Base-by-base conservation (phyloP, 2,888 invertebrate species). In the Sarcophaga subvicina region DNA sequence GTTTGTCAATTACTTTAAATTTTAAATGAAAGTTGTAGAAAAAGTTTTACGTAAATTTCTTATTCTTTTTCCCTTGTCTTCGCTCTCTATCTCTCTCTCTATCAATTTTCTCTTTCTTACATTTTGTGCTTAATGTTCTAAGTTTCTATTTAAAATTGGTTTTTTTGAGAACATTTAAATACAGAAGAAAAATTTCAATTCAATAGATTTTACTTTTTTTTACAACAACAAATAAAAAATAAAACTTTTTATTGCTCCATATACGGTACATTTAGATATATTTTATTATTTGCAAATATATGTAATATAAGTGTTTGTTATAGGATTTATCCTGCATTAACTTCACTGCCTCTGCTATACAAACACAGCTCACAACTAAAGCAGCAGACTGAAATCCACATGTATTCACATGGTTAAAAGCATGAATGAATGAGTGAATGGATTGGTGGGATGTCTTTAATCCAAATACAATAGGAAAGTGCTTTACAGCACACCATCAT, bases 281-380 rank as follows among this genome's bases (percentile, higher is more conserved):
- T 2, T 59, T 59, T 59, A 59, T 59, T 59, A n/a, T 59, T 17
- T 17, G 37, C 6, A 59, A 59, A 62, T 45, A 47, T 47, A 69
- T 47, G 10, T 20, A 14, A 45, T 37, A 37, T 37, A 20, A 59
- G 20, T 22, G 60, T 80, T 70, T 77, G 84, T 77, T 85, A 67
- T 78, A 79, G 37, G 85, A 77, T 78, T 81, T 79, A 66, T 64
- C 37, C 12, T 73, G 70, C 63, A 81, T 81, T 77, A 63, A 72
- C 69, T 64, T 69, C 27, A 49, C 1, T 25, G 54, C 25, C 63
- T 5, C 49, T 47, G 4, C 22, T 60, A 11, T 17, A 27, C 20
- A 27, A 27, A 54, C 54, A 54, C 54, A 14, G 4, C 4, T 54
- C 54, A 14, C 4, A 49, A 17, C 14, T 54, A 54, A 14, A 54